Percentiles rank a stretch among this genome's conserved stretches.
Evolutionary conservation across 2,113 vertebrate genomes (phyloP).

Genomic region (Oryzias melastigma): DNA sequence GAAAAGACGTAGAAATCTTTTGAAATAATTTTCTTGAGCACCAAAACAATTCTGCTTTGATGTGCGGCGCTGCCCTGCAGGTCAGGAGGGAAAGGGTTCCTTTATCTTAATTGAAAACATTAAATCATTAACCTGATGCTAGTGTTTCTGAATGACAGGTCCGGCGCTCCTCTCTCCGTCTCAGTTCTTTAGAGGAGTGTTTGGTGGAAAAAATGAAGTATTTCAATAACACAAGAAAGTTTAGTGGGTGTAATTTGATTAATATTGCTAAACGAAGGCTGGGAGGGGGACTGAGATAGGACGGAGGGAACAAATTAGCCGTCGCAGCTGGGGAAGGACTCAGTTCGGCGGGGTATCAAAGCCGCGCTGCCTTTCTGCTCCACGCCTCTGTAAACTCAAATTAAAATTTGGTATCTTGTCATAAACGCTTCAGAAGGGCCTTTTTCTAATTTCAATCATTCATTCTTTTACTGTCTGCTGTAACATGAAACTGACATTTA

Average conservation of each 20-base stretch:
- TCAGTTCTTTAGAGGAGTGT: slow-evolving; percentile 30
- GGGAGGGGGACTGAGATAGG: slow-evolving; percentile 56
- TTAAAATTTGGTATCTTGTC: slow-evolving; percentile 73
- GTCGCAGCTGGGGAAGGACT: slow-evolving; percentile 62
- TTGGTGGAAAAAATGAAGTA: background rate
- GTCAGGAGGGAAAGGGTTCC: slow-evolving; percentile 68
- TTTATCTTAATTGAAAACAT: slow-evolving; percentile 83
- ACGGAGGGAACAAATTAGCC: slow-evolving; percentile 70
- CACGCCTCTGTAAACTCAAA: slow-evolving; percentile 67
- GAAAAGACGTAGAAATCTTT: slow-evolving; percentile 15
- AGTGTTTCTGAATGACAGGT: slow-evolving; percentile 65
- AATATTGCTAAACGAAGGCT: slow-evolving; percentile 71
- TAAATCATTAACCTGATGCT: slow-evolving; percentile 80
- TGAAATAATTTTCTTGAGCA: slow-evolving; percentile 58
- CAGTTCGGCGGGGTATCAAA: slow-evolving; percentile 69
- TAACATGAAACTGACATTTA: slow-evolving; percentile 24
- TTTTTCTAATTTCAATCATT: slow-evolving; percentile 44
- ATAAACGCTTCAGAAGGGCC: slow-evolving; percentile 66
- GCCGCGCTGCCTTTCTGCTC: slow-evolving; percentile 62
- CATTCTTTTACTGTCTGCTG: slow-evolving; percentile 21
- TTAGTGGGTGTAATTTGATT: slow-evolving; percentile 77
- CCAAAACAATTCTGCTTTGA: slow-evolving; percentile 76
- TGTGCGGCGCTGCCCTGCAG: slow-evolving; percentile 68
- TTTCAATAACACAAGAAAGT: slow-evolving; percentile 69
- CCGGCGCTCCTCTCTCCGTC: slow-evolving; percentile 39